Evolutionary conservation across 2,113 vertebrate species (phyloP), one percentile per base, ranked within the genome.

Genomic region (Pseudopodoces humilis): DNA sequence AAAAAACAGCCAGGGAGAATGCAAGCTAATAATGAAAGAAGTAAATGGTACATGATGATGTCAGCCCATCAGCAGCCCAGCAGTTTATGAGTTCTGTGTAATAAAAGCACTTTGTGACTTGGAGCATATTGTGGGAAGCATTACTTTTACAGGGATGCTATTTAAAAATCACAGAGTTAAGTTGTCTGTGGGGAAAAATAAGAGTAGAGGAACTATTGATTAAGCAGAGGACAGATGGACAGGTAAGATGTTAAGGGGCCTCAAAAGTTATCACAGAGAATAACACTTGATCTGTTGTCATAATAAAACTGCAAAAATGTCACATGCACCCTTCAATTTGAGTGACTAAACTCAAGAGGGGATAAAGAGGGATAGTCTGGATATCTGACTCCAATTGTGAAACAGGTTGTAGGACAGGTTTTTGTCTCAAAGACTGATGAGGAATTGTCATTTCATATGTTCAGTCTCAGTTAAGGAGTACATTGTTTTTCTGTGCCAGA

Each of bases 301-400:
- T 74, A 59, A 41, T 64, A 75, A 68, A 88, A 20, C 46, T 46
- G 30, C 53, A 82, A 28, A 69, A 92, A 62, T 47, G 24, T 10
- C 10, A 18, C 0, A 0, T n/a, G 15, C 20, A 49, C 10, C 9
- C 28, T 87, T 89, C n/a, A 47, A 1, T n/a, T 46, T 69, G 19
- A 59, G n/a, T 69, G n/a, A 63, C 63, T 67, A 15, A 77, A 87
- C 19, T 87, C 33, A 12, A 2, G 2, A 68, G 20, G 30, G 15
- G 11, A 31, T 62, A 39, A 81, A 82, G 23, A 81, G 37, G 25
- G 35, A 64, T 35, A 52, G 16, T 76, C 19, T 55, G 60, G 37
- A 19, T 69, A 59, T n/a, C 25, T 63, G 50, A 65, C 31, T 70
- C 24, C 30, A 30, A 0, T 25, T 83, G n/a, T 77, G 50, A 74